A percentile compares a stretch with the other conserved stretches of the same genome.
These are phyloP conservation scores for Buathra laborator DNA, from an alignment of 2,888 invertebrate genomes.

Conservation along the genomic window DNA sequence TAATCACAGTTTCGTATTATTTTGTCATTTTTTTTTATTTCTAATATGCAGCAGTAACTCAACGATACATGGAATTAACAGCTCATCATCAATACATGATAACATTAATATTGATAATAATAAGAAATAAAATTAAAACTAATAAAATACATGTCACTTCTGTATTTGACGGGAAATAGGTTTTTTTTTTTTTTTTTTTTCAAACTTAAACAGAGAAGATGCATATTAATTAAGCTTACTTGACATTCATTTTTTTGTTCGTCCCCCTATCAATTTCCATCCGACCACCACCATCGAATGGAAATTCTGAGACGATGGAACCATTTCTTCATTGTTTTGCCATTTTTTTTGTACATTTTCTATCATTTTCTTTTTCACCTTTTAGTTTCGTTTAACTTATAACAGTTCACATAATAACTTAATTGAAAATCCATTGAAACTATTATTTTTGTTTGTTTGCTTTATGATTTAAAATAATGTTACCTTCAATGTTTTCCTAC, in stretches of 20 bases:
- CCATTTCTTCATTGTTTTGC: slow-evolving; percentile 78
- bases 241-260: slow-evolving; percentile 78
- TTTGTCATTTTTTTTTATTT: slow-evolving; percentile 74
- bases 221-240: slow-evolving; percentile 63
- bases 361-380: slow-evolving; percentile 65
- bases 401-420: slow-evolving; percentile 59
- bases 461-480: slow-evolving; percentile 51
- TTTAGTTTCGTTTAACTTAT: slow-evolving; percentile 61
- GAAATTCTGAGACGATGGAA: slow-evolving; percentile 80
- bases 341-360: slow-evolving; percentile 67
- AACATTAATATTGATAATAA: slow-evolving; percentile 71
- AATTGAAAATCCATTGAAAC: slow-evolving; percentile 63
- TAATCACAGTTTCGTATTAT: slow-evolving; percentile 48
- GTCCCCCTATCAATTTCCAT: slow-evolving; percentile 78
- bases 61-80: slow-evolving; percentile 77
- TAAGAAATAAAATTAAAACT: slow-evolving; percentile 77
- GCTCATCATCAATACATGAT: slow-evolving; percentile 68
- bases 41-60: slow-evolving; percentile 80
- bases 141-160: slow-evolving; percentile 83
- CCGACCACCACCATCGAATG: slow-evolving; percentile 84
- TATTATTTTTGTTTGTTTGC: slow-evolving; percentile 40
- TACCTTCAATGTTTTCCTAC: slow-evolving; percentile 64
- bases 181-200: slow-evolving; percentile 60
- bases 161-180: slow-evolving; percentile 81
- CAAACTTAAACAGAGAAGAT: slow-evolving; percentile 45